phyloP scores from a whole-genome alignment of 1,140 invertebrate genomes.

The Chelonus insularis region DNA sequence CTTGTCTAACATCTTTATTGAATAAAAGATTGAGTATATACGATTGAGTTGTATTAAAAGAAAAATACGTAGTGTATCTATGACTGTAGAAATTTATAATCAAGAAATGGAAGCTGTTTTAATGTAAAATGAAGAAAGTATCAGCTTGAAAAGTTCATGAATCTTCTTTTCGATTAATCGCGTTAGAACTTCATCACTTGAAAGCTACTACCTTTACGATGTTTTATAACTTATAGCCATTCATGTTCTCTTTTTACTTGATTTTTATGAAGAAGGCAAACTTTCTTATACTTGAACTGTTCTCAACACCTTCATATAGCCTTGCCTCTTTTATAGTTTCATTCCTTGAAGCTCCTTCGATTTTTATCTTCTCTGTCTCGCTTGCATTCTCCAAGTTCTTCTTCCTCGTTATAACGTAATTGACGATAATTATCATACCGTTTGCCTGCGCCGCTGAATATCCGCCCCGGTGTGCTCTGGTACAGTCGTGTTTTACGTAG shows the following conservation, averaged over 20 bases:
- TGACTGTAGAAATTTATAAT: too few relatives aligned
- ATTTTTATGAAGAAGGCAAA: not conserved
- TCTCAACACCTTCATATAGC: not conserved
- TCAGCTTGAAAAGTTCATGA: too few relatives aligned
- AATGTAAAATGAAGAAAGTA: too few relatives aligned
- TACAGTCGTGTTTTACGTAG: conserved; percentile 11
- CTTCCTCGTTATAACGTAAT: conserved; percentile 26
- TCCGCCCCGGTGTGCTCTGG: conserved; percentile 5
- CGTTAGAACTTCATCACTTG: conserved; percentile 1
- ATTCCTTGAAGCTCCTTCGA: not conserved
- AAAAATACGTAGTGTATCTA: too few relatives aligned
- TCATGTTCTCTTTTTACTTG: too few relatives aligned
- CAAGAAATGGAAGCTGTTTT: too few relatives aligned
- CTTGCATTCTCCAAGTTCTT: conserved; percentile 3
- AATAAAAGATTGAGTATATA: too few relatives aligned
- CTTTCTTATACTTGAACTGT: not conserved
- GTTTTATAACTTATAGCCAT: too few relatives aligned
- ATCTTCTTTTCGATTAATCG: too few relatives aligned
- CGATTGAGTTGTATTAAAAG: too few relatives aligned
- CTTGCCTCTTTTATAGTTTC: not conserved
- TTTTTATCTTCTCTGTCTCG: not conserved
- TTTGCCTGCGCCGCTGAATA: conserved; percentile 24
- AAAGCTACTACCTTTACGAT: not conserved
- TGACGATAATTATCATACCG: conserved; percentile 30
- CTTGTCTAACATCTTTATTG: too few relatives aligned